Evolutionary conservation across 2,888 invertebrate species (phyloP), one percentile per base, ranked within the genome.

Genomic region (Drosophila mulleri): DNA sequence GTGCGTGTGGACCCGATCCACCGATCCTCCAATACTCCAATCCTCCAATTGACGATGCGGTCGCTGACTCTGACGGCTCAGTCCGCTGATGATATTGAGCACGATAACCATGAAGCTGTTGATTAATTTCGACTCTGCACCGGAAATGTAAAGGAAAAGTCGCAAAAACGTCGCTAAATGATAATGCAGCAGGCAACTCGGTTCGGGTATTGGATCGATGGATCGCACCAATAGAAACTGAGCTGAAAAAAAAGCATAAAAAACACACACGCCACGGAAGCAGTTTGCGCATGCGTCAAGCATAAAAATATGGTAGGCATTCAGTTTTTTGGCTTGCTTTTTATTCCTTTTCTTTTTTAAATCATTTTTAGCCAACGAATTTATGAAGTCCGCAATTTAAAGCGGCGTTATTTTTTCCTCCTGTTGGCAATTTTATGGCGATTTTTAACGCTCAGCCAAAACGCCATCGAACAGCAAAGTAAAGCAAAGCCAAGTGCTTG

Each of bases 81-180:
- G 65, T 35, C 37, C 23, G 58, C 44, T 71, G 69, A 74, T 67
- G 69, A 72, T 75, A 72, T 66, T 67, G 71, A 65, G 42, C 72
- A 66, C 76, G 71, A 81, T 75, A 84, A 56, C 88, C 84, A 77
- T 75, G 84, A 88, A 86, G 90, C 89, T 88, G 89, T 83, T 89
- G 90, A 86, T 90, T 85, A 89, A 89, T 84, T 88, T 86, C 48
- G 78, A 74, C 62, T 74, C 56, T 54, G 67, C 89, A 82, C 87
- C 87, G 87, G 87, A 88, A 88, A 88, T 90, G 89, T 88, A 83
- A 80, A 54, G 64, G 60, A 61, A 75, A 74, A 72, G 60, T 63
- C 59, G 69, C 63, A 81, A 67, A 80, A 84, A 80, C 77, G 75
- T 80, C 82, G 72, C 80, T 73, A 88, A 83, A 87, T 87, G 80